Percentiles rank a stretch among this genome's conserved stretches.
Evolutionary conservation across 2,888 invertebrate species (phyloP).

Genomic region (Melinaea menophilus): DNA sequence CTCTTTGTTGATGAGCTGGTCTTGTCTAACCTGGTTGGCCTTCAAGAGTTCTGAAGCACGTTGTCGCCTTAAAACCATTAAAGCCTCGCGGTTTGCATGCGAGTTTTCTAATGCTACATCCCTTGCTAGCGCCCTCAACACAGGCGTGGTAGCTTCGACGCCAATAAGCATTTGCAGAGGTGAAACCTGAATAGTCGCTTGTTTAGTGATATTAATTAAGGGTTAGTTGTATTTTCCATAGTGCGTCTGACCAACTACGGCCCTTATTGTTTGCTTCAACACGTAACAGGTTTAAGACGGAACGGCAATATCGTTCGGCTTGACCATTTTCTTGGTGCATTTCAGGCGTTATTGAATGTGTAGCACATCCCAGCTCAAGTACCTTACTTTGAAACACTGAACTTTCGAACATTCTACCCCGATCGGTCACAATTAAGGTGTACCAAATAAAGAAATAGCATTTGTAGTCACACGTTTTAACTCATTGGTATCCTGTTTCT

Average conservation of each 20-base stretch:
- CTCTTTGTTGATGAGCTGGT: no score
- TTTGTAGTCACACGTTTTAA: no score
- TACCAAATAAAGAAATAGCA: background rate
- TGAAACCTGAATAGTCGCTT: no score
- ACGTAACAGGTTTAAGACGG: background rate
- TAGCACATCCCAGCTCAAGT: background rate
- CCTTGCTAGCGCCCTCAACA: slow-evolving; percentile 19
- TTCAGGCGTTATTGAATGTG: background rate
- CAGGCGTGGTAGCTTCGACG: slow-evolving; percentile 19
- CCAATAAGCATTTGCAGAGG: slow-evolving; percentile 14
- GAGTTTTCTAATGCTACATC: slow-evolving; percentile 23
- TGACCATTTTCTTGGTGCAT: no score
- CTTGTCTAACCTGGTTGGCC: slow-evolving; percentile 9
- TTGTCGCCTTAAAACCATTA: background rate
- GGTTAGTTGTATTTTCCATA: no score
- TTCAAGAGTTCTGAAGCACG: slow-evolving; percentile 13
- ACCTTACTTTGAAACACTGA: background rate
- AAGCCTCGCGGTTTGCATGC: slow-evolving; percentile 12
- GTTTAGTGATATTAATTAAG: no score
- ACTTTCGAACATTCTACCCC: no score
- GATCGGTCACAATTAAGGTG: background rate
- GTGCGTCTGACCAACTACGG: no score
- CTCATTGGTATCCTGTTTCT: no score
- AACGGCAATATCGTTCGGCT: slow-evolving; percentile 6
- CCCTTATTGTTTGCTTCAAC: no score